Conservation (phyloP, 2,888 invertebrate genomes). For the Antitype chi region DNA sequence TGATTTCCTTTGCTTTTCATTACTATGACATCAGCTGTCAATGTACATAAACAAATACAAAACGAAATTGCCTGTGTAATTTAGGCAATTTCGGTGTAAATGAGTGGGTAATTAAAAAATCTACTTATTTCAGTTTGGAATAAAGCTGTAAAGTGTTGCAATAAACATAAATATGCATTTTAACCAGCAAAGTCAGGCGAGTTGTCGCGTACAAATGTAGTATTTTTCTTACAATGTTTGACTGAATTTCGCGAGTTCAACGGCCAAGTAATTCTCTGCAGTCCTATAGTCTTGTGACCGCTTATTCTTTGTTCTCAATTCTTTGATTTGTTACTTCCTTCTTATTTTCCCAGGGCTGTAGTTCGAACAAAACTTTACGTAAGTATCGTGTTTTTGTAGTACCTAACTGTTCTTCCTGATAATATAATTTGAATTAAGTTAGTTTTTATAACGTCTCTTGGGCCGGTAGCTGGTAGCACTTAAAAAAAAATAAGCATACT, state of each 20-base stretch:
- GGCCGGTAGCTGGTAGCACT: no score
- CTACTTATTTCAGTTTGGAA: constrained; percentile 6
- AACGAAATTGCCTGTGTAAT: neutral
- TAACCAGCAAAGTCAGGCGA: constrained; percentile 26
- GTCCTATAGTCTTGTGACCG: constrained; percentile 52
- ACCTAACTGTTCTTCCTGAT: constrained; percentile 57
- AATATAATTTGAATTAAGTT: constrained; percentile 22
- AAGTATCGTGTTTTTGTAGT: constrained; percentile 32
- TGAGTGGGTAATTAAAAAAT: constrained; percentile 12
- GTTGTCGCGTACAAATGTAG: neutral
- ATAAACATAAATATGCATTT: constrained; percentile 39
- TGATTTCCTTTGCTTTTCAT: neutral
- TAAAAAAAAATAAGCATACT: no score
- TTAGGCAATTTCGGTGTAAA: neutral
- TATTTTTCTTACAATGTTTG: constrained; percentile 43
- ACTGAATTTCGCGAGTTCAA: constrained; percentile 56
- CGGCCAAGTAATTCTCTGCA: constrained; percentile 68
- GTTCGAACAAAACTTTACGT: constrained; percentile 43
- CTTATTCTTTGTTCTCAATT: constrained; percentile 67
- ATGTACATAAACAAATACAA: neutral
- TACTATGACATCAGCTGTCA: neutral
- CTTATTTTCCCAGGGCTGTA: constrained; percentile 64
- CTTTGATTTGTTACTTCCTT: constrained; percentile 72
- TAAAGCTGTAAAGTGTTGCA: constrained; percentile 26
- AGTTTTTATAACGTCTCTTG: constrained; percentile 10